Percentiles rank a stretch among this genome's conserved stretches.
These are phyloP conservation scores for Corythornis cristatus DNA, from an alignment of 2,113 vertebrate species.

Conservation along the genomic window DNA sequence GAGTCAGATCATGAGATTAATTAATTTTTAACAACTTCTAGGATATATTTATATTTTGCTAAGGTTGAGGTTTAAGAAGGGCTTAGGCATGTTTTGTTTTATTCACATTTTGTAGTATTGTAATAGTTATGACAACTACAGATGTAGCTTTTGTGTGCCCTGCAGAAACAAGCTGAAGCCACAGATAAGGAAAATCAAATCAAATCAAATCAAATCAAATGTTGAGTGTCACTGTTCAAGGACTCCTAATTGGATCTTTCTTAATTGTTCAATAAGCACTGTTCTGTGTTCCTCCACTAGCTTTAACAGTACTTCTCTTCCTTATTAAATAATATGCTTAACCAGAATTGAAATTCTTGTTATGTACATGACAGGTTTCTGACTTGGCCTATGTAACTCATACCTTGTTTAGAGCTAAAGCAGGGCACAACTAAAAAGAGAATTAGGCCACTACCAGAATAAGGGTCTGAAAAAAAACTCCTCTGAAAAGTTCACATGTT, in stretches of 20 bases:
- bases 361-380: neutral
- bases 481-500: neutral
- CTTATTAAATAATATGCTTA: neutral
- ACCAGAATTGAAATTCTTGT: neutral
- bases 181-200: neutral
- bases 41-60: neutral
- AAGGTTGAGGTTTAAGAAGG: neutral
- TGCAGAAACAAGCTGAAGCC: neutral
- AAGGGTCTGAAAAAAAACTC: neutral
- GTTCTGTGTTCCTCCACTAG: neutral
- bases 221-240: neutral
- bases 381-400: neutral
- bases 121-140: neutral
- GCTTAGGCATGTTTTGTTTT: neutral
- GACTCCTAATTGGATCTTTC: neutral
- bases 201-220: neutral
- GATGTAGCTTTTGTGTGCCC: neutral
- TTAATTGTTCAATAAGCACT: neutral
- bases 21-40: neutral
- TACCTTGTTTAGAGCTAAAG: neutral
- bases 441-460: neutral
- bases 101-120: neutral
- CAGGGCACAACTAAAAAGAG: neutral
- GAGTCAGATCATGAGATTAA: neutral
- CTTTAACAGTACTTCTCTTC: neutral